phyloP scores from a whole-genome alignment of 1,140 invertebrate species.

The Plectrocnemia conspersa region DNA sequence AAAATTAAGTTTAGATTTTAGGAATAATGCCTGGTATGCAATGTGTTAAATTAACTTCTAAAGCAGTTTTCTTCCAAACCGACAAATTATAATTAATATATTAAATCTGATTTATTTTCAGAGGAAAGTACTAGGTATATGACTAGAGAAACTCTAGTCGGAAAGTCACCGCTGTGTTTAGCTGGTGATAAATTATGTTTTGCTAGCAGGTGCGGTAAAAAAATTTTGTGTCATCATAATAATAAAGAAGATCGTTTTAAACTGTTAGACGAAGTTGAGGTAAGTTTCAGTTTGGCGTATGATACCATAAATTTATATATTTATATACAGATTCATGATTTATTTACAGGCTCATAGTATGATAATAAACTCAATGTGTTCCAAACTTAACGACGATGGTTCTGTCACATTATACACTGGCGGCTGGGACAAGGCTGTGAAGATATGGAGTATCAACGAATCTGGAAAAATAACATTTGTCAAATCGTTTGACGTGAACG shows the following conservation, averaged over 20 bases:
- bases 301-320: background rate
- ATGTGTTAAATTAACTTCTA: too few species aligned
- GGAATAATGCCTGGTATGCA: too few species aligned
- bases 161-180: conserved; percentile 40
- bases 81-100: too few species aligned
- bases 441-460: conserved; percentile 43
- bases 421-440: conserved; percentile 47
- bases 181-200: conserved; percentile 41
- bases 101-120: too few species aligned
- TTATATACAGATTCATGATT: conserved; percentile 11
- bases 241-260: conserved; percentile 37
- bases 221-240: conserved; percentile 41
- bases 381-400: conserved; percentile 35
- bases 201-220: conserved; percentile 39
- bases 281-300: conserved; percentile 19
- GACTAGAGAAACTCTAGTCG: conserved; percentile 39
- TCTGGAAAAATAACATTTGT: conserved; percentile 33
- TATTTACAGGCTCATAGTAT: conserved; percentile 44
- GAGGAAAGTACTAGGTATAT: conserved; percentile 41
- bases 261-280: conserved; percentile 38
- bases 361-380: conserved; percentile 44
- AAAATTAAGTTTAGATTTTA: too few species aligned
- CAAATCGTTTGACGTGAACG: conserved; percentile 36
- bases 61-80: too few species aligned
- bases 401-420: conserved; percentile 40